These are phyloP conservation scores for Oscheius onirici DNA, from an alignment of 2,888 invertebrate species.

Conservation along the genomic window DNA sequence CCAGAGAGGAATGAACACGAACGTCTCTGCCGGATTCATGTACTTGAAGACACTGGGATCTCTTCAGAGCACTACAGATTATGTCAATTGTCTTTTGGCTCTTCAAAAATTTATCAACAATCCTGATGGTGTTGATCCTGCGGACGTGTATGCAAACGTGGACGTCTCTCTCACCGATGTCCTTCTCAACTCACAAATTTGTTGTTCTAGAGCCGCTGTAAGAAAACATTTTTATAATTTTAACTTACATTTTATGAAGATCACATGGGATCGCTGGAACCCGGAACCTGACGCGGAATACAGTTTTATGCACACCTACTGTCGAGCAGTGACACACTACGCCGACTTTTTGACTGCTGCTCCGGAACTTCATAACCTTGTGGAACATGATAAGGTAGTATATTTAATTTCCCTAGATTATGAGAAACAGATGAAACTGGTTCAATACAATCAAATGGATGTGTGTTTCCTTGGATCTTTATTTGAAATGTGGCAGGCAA, in stretches of 20 bases:
- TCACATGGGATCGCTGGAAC: background rate
- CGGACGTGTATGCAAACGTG: slow-evolving; percentile 23
- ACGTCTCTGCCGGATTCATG: background rate
- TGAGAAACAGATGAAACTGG: slow-evolving; percentile 10
- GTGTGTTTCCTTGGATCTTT: background rate
- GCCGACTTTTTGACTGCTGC: slow-evolving; percentile 13
- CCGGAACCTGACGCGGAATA: background rate
- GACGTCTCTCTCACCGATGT: slow-evolving; percentile 7
- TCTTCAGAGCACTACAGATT: background rate
- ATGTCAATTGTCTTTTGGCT: background rate
- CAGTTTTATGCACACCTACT: background rate
- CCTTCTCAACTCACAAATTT: slow-evolving; percentile 21
- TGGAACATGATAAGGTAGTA: slow-evolving; percentile 1
- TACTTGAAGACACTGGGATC: background rate
- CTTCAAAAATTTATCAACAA: slow-evolving; percentile 7
- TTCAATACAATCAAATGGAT: slow-evolving; percentile 2
- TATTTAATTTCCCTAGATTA: background rate
- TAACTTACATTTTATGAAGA: background rate
- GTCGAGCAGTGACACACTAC: background rate
- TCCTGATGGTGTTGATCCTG: background rate
- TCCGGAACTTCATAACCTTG: slow-evolving; percentile 1
- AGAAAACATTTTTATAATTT: background rate
- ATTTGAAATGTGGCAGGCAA: slow-evolving; percentile 7
- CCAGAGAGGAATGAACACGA: background rate
- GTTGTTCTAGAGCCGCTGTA: slow-evolving; percentile 22